A percentile compares a stretch with the other conserved stretches of the same genome.
phyloP scores from a whole-genome alignment of 2,113 vertebrate species.

The Buteo buteo region DNA sequence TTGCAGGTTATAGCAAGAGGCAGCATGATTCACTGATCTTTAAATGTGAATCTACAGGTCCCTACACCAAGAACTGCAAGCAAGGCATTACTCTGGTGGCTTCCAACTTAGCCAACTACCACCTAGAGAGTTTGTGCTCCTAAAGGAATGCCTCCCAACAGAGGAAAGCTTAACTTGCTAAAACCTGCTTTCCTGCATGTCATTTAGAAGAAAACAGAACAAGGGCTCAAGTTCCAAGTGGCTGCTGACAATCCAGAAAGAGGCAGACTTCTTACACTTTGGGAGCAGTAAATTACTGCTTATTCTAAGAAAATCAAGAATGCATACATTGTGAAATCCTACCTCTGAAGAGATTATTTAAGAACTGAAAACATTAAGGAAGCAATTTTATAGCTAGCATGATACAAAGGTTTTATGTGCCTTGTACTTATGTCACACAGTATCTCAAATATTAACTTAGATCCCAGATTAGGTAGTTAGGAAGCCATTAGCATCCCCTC shows the following conservation, averaged over 20 bases:
- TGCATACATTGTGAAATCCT: not conserved
- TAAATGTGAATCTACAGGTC: not conserved
- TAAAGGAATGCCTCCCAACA: not conserved
- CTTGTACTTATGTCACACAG: not conserved
- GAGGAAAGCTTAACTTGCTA: not conserved
- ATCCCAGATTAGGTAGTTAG: not conserved
- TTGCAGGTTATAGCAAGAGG: not conserved
- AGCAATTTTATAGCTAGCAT: not conserved
- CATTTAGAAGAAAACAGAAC: not conserved
- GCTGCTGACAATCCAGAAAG: not conserved
- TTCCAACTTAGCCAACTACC: not conserved
- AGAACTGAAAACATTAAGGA: not conserved
- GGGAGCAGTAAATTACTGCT: not conserved
- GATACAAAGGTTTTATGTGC: too few relatives aligned
- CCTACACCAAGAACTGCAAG: not conserved
- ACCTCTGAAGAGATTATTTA: not conserved
- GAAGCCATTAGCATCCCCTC: not conserved
- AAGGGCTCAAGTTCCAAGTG: not conserved
- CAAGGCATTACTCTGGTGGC: not conserved
- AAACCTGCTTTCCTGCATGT: not conserved
- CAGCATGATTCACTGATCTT: not conserved
- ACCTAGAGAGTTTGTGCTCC: not conserved
- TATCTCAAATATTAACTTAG: not conserved
- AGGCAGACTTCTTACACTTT: not conserved
- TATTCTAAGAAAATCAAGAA: not conserved